A percentile compares a stretch with the other conserved stretches of the same genome.
Evolutionary conservation across 2,888 invertebrate species (phyloP).

Genomic region (Trilocha varians): DNA sequence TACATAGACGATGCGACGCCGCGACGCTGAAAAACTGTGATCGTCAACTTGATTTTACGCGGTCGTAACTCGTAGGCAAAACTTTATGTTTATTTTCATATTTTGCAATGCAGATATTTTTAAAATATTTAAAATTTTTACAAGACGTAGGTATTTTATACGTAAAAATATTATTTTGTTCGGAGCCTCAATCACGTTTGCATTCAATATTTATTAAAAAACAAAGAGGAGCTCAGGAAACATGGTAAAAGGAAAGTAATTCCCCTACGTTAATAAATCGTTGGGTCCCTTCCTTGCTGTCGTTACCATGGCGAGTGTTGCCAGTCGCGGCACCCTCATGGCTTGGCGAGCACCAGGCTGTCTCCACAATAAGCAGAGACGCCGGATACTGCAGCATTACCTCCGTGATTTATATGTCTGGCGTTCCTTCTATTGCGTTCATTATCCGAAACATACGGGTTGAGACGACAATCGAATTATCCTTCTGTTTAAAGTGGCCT

Average conservation of each 20-base stretch:
- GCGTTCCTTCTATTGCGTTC: constrained; percentile 47
- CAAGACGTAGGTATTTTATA: too few relatives aligned
- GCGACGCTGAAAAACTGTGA: constrained; percentile 60
- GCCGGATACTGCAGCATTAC: constrained; percentile 66
- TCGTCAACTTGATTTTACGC: constrained; percentile 28
- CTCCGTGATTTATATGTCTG: constrained; percentile 68
- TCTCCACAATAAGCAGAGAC: constrained; percentile 45
- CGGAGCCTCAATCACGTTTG: background rate
- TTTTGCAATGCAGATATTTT: too few relatives aligned
- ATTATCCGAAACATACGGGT: constrained; percentile 48
- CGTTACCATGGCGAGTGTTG: constrained; percentile 24
- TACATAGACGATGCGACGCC: too few relatives aligned
- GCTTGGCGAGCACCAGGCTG: constrained; percentile 21
- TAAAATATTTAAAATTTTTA: too few relatives aligned
- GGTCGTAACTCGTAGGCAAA: too few relatives aligned
- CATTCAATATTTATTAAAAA: constrained; percentile 6
- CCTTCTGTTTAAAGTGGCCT: background rate
- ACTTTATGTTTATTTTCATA: too few relatives aligned
- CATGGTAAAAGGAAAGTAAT: constrained; percentile 33
- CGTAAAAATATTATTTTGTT: too few relatives aligned
- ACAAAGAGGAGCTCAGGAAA: constrained; percentile 13
- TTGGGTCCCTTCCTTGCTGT: constrained; percentile 41
- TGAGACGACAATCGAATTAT: constrained; percentile 20
- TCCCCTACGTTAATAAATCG: constrained; percentile 54
- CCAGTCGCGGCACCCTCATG: constrained; percentile 4